Conservation (phyloP, 2,797 vertebrate species). For the Caiman crocodilus region DNA sequence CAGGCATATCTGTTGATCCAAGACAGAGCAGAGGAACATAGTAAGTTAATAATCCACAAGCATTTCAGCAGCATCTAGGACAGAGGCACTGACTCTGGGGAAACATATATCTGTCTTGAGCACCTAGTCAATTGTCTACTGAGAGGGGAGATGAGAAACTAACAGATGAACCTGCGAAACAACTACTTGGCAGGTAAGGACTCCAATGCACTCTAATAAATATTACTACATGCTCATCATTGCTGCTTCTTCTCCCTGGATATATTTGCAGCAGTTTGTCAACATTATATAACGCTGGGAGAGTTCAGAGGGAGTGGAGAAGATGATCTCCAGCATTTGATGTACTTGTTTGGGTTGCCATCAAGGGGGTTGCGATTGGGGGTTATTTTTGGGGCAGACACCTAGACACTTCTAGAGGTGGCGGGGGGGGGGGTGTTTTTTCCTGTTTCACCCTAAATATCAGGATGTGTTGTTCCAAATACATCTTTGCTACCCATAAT, state of each 20-base stretch:
- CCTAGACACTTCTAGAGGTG: no score
- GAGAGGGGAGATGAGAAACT: conserved; percentile 12
- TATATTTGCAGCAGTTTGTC: conserved; percentile 3
- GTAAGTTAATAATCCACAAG: conserved; percentile 58
- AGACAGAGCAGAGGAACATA: conserved; percentile 45
- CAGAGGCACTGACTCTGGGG: conserved; percentile 38
- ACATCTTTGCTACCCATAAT: background rate
- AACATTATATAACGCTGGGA: conserved; percentile 44
- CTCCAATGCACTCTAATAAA: background rate
- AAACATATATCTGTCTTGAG: conserved; percentile 29
- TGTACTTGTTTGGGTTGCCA: background rate
- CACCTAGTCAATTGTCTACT: conserved; percentile 23
- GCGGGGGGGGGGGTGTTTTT: no score
- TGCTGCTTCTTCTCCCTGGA: background rate
- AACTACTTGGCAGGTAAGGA: conserved; percentile 59
- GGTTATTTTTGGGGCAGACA: no score
- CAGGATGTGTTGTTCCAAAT: background rate
- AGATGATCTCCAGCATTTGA: conserved; percentile 17
- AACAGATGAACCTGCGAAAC: conserved; percentile 52
- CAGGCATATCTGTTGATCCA: conserved; percentile 23
- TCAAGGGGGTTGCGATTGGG: no score
- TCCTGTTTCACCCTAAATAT: no score
- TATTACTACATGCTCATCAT: background rate
- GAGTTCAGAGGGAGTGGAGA: conserved; percentile 25
- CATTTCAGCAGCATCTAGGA: conserved; percentile 33